Base-by-base conservation (phyloP, 2,113 vertebrate species). In the Tylochromis polylepis region DNA sequence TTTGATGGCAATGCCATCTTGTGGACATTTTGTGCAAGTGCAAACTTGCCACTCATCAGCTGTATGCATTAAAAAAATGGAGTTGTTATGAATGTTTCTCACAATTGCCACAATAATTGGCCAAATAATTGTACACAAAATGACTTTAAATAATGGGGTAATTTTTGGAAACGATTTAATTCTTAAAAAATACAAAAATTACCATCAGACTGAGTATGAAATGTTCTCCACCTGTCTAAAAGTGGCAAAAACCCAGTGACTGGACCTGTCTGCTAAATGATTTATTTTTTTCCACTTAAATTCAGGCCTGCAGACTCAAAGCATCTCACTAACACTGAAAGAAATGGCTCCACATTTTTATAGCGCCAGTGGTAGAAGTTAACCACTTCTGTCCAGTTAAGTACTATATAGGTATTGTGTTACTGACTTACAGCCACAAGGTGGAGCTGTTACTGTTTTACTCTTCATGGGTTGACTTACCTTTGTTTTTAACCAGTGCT, bases 1-100 rank as follows among this genome's bases (percentile, higher is more conserved):
- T 87, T 81, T 79, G 93, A 46, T 82, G 49, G 77, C 81, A 80
- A 0, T 79, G 88, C 27, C 94, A 94, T 91, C 95, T 94, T 90
- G 85, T 91, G 95, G 93, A 58, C 0, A 1, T 49, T 10, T 3
- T 22, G 1, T 77, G 75, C 2, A 87, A 88, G 79, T 91, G 86
- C 56, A 67, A 38, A 67, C 65, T 34, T 27, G n/a, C 31, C 18
- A 6, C 16, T 77, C 16, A 31, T 77, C 43, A 31, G 27, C 27
- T 77, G 6, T n/a, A 9, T 34, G 46, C 1, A 53, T 77, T 77
- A n/a, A 41, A 67, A 41, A 58, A 22, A 9, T 67, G 11, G 22
- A 51, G 24, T 72, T 72, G 38, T 16, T 1, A 49, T 49, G 1
- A 75, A 75, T 75, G 24, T 75, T 75, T 49, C 9, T 75, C 16